Evolutionary conservation across 2,113 vertebrate genomes (phyloP), one percentile per base, ranked within the genome.

Genomic region (Prunella himalayana): DNA sequence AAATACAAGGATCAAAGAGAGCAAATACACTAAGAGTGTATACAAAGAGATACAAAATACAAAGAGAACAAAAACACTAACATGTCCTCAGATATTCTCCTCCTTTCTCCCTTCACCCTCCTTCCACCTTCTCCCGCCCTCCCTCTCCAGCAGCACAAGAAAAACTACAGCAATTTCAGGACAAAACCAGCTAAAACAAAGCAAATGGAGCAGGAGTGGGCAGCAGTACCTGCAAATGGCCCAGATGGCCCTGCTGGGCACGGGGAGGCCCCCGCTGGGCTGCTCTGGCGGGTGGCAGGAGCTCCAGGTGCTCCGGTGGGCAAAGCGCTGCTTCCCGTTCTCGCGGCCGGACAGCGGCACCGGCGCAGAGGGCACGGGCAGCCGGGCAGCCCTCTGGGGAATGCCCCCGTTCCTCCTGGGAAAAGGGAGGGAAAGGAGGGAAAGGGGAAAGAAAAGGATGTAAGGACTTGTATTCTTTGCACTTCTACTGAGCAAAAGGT

Each of bases 171-270:
- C 37, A 14, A 4, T 77, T 83, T 75, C 44, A 44, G 33, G 18
- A 50, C 6, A 30, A 24, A 63, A 83, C 10, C 0, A 0, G 21
- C 54, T n/a, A 59, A 54, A 59, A 4, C 10, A 8, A 61, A 31
- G 45, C 0, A 4, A 65, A 20, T 0, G 1, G 39, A 66, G 45
- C 3, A 0, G 47, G 23, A 27, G 42, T 0, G 21, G 35, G 47
- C 64, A 28, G 28, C 65, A 63, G 73, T 98, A 98, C 98, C 98
- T 98, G n/a, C 82, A 49, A 14, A 97, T 45, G 82, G 97, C 94
- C 97, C 97, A 96, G 51, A 96, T 2, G 10, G 97, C 96, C 57
- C 81, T 65, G 45, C 93, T 90, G 69, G 97, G 95, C 91, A 88
- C 50, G 1, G 87, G 68, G 59, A 97, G 94, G 81, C 68, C 88